Percentiles rank a stretch among this genome's conserved stretches.
phyloP scores from a whole-genome alignment of 1,140 invertebrate genomes.

The Pemphigus obesinymphae region DNA sequence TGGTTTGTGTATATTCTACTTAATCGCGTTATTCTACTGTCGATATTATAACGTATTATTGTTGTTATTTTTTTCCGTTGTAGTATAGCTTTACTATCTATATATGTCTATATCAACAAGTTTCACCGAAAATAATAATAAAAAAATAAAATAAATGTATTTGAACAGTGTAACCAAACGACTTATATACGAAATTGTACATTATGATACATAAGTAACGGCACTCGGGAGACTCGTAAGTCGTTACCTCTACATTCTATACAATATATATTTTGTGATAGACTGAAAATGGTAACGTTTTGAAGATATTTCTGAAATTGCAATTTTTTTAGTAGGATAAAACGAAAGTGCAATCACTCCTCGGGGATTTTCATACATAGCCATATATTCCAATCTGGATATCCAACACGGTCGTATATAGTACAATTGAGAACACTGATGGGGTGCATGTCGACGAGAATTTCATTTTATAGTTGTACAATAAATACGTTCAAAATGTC shows the following conservation, averaged over 20 bases:
- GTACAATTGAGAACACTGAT: background rate
- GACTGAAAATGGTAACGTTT: constrained; percentile 10
- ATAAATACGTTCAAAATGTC: background rate
- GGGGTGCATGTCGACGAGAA: background rate
- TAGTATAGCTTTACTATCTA: background rate
- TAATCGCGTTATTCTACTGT: too few species aligned
- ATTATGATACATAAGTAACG: constrained; percentile 28
- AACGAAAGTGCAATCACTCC: constrained; percentile 12
- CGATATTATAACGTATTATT: background rate
- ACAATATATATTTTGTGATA: too few species aligned
- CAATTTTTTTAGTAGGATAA: constrained; percentile 15
- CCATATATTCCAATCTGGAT: constrained; percentile 12
- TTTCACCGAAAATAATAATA: background rate
- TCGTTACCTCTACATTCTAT: too few species aligned
- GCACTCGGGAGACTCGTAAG: constrained; percentile 25
- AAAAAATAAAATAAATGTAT: constrained; percentile 11
- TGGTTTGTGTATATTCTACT: too few species aligned
- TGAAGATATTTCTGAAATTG: constrained; percentile 10
- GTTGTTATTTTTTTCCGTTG: background rate
- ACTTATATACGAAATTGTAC: constrained; percentile 1
- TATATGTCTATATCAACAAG: constrained; percentile 17
- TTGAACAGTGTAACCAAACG: background rate
- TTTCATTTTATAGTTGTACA: constrained; percentile 10
- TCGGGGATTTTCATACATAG: constrained; percentile 10
- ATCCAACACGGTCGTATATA: background rate